Evolutionary conservation across 1,140 invertebrate genomes (phyloP).

Genomic region (Portunus trituberculatus): DNA sequence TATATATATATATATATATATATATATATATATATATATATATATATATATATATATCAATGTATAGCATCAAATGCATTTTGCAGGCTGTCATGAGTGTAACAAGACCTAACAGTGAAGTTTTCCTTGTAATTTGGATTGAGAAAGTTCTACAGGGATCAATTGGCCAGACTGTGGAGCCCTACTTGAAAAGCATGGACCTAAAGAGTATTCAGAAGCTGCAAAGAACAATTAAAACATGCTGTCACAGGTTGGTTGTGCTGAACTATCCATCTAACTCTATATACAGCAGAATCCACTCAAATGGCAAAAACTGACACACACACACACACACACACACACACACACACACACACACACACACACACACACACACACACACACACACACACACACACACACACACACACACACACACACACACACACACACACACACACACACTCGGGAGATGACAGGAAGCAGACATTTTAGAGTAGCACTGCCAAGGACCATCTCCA

Average conservation of each 20-base stretch:
- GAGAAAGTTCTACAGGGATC: conserved; percentile 95
- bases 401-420: not conserved
- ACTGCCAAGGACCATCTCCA: no score
- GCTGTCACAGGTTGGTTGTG: conserved; percentile 85
- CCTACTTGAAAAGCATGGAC: conserved; percentile 91
- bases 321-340: no score
- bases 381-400: not conserved
- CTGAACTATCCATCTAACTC: not conserved
- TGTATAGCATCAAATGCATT: conserved; percentile 28
- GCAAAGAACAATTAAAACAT: conserved; percentile 90
- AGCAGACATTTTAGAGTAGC: no score
- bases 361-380: no score
- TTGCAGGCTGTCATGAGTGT: conserved; percentile 90
- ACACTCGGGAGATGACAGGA: not conserved
- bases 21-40: conserved; percentile 63
- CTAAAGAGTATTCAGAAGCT: conserved; percentile 88
- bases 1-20: conserved; percentile 21
- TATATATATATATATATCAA: conserved; percentile 33
- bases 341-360: no score
- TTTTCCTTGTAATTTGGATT: conserved; percentile 93
- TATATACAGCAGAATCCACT: no score
- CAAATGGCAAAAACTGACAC: no score
- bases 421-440: not conserved
- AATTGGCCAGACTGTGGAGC: conserved; percentile 91
- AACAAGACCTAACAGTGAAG: conserved; percentile 91